phyloP scores from a whole-genome alignment of 1,140 invertebrate genomes.

The Teleogryllus occipitalis region DNA sequence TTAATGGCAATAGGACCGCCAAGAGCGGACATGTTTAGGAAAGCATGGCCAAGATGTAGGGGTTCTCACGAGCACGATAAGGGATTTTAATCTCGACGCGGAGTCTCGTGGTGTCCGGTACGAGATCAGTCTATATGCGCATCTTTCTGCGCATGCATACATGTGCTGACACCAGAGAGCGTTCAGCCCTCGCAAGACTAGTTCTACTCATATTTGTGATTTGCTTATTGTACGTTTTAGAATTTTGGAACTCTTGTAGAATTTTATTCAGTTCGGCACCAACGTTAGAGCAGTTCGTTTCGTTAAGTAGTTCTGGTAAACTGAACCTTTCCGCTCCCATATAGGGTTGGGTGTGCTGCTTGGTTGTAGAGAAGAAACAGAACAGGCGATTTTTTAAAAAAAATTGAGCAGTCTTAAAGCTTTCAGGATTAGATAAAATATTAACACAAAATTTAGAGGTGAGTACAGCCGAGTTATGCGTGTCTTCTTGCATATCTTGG shows the following conservation, averaged over 20 bases:
- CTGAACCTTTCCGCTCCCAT: neutral
- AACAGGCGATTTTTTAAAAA: too few species aligned
- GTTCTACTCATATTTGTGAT: neutral
- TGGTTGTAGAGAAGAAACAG: too few species aligned
- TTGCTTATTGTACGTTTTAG: neutral
- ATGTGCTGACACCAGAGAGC: conserved; percentile 15
- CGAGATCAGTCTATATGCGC: neutral
- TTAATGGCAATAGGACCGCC: neutral
- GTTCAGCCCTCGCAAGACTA: conserved; percentile 1
- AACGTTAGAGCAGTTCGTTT: neutral
- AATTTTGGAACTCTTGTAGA: neutral
- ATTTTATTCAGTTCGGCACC: neutral
- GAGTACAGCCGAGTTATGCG: too few species aligned
- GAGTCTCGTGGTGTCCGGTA: conserved; percentile 14
- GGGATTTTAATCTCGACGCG: conserved; percentile 12
- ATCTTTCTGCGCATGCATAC: conserved; percentile 6
- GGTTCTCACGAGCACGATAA: neutral
- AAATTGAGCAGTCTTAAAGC: too few species aligned
- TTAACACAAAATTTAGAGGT: too few species aligned
- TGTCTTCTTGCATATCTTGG: too few species aligned
- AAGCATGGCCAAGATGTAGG: neutral
- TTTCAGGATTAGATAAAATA: too few species aligned
- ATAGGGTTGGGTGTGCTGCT: neutral
- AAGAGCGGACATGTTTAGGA: too few species aligned
- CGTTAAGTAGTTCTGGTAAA: neutral